Evolutionary conservation across 1,140 invertebrate genomes (phyloP).

Genomic region (Diorhabda carinulata): DNA sequence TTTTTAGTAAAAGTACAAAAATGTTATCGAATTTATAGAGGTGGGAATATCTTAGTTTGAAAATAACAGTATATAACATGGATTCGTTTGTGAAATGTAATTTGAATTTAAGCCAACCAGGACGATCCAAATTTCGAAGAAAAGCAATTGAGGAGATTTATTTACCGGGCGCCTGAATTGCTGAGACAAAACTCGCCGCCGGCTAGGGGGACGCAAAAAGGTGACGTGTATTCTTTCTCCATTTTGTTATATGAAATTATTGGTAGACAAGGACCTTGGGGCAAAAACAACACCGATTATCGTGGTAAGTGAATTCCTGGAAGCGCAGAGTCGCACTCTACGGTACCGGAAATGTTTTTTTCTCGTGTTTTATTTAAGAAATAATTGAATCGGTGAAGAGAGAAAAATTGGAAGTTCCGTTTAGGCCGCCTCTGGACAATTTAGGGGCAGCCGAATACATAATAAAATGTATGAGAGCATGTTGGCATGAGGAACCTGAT

Average conservation of each 20-base stretch:
- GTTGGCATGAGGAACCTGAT: constrained; percentile 75
- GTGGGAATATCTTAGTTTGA: too few species aligned
- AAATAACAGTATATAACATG: too few species aligned
- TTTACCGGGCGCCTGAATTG: constrained; percentile 70
- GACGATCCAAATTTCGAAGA: constrained; percentile 52
- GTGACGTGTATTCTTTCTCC: constrained; percentile 68
- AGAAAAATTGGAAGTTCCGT: constrained; percentile 52
- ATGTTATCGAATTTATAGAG: too few species aligned
- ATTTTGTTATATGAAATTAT: constrained; percentile 71
- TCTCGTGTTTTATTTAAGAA: constrained; percentile 54
- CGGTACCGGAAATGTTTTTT: too few species aligned
- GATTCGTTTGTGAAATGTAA: background rate
- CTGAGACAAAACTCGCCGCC: constrained; percentile 53
- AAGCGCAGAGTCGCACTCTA: too few species aligned
- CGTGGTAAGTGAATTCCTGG: constrained; percentile 49
- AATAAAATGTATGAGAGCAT: constrained; percentile 64
- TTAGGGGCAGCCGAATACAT: constrained; percentile 61
- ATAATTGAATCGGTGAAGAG: constrained; percentile 75
- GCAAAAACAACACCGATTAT: constrained; percentile 56
- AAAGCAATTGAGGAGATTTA: constrained; percentile 49
- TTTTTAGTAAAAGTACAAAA: too few species aligned
- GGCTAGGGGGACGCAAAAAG: constrained; percentile 64
- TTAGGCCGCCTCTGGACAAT: constrained; percentile 55
- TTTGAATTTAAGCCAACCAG: constrained; percentile 49
- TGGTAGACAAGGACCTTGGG: constrained; percentile 66